Evolutionary conservation across 2,113 vertebrate species (phyloP).

Genomic region (Ctenomys sociabilis): DNA sequence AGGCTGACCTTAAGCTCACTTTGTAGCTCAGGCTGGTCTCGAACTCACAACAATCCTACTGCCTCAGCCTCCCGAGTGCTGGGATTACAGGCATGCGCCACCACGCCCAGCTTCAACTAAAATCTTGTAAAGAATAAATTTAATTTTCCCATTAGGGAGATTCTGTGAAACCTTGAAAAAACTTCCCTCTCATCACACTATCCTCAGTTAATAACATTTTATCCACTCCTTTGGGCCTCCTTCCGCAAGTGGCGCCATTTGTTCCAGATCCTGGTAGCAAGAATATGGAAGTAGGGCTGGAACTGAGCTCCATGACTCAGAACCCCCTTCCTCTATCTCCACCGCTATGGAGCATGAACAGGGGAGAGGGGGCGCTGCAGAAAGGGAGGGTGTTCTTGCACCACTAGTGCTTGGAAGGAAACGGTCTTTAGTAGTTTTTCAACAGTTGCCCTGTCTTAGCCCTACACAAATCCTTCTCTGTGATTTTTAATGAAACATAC

Average conservation of each 20-base stretch:
- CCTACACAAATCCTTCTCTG: not conserved
- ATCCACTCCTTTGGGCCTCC: too few relatives aligned
- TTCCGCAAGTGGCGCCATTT: accelerated
- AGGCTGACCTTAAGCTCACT: too few relatives aligned
- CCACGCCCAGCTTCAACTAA: too few relatives aligned
- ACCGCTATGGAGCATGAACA: not conserved
- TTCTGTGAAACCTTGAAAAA: not conserved
- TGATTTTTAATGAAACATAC: conserved; percentile 8
- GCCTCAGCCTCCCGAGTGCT: too few relatives aligned
- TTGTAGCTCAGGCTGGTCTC: too few relatives aligned
- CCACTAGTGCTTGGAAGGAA: too few relatives aligned
- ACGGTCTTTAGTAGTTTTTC: not conserved
- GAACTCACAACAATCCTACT: too few relatives aligned
- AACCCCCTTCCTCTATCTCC: not conserved
- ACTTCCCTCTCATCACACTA: not conserved
- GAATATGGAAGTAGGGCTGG: not conserved
- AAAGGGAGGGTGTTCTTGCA: not conserved
- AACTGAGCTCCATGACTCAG: not conserved
- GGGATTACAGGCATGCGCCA: too few relatives aligned
- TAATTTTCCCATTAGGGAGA: not conserved
- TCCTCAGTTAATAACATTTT: not conserved
- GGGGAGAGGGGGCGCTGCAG: not conserved
- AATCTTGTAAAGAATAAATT: not conserved
- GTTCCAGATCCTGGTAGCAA: not conserved
- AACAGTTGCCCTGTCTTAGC: not conserved